A percentile compares a stretch with the other conserved stretches of the same genome.
These are phyloP conservation scores for Paraescarpia echinospica DNA, from an alignment of 1,140 invertebrate species.

Conservation along the genomic window DNA sequence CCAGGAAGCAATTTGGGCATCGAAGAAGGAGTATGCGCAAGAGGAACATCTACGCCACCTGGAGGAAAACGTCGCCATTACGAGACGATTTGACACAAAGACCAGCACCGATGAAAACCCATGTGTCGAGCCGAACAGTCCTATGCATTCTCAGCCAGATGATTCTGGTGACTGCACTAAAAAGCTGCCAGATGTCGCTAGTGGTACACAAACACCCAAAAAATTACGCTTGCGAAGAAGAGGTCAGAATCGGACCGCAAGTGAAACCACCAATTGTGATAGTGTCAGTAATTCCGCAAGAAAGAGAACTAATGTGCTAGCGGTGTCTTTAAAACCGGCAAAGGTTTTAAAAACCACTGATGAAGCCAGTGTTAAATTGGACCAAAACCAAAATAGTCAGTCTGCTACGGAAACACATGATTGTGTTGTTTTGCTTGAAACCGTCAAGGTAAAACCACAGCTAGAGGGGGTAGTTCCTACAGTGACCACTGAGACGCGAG, in stretches of 20 bases:
- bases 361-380: not conserved
- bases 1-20: not conserved
- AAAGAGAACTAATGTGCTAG: not conserved
- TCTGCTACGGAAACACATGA: not conserved
- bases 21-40: not conserved
- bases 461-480: not conserved
- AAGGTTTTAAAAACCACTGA: not conserved
- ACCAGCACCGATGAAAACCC: not conserved
- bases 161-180: not conserved
- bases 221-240: not conserved
- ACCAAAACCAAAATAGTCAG: not conserved
- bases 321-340: not conserved
- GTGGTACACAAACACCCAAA: not conserved
- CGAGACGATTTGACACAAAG: not conserved
- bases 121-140: not conserved
- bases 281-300: not conserved
- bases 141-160: not conserved
- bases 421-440: not conserved
- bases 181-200: not conserved
- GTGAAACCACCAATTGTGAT: not conserved
- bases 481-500: not conserved
- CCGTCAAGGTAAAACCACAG: not conserved
- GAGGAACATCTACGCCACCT: not conserved
- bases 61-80: not conserved
- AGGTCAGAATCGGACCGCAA: not conserved